These are phyloP conservation scores for Desmophyllum pertusum DNA, from an alignment of 92 coral and sea anemone species.

Conservation along the genomic window DNA sequence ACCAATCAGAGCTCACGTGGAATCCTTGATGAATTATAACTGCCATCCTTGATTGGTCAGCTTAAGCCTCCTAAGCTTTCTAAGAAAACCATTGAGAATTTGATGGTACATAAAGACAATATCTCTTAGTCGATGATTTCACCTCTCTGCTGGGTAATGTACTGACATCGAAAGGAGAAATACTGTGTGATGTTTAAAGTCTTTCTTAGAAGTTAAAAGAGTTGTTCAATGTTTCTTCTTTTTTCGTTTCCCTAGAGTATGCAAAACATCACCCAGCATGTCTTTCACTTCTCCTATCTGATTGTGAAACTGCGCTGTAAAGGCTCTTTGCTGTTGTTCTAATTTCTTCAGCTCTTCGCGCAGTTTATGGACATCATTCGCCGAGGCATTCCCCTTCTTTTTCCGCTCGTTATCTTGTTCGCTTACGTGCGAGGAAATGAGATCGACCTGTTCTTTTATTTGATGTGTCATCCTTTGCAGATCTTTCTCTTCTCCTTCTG, in stretches of 20 bases:
- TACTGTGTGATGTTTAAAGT: neutral
- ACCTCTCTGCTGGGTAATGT: too few species aligned
- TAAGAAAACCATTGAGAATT: neutral
- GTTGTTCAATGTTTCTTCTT: slow-evolving; percentile 26
- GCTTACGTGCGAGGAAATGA: slow-evolving; percentile 52
- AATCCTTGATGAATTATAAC: neutral
- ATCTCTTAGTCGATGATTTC: too few species aligned
- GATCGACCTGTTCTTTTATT: slow-evolving; percentile 83
- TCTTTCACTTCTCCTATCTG: slow-evolving; percentile 81
- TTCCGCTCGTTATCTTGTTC: slow-evolving; percentile 42
- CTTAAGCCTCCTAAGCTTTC: neutral
- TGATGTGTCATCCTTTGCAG: slow-evolving; percentile 91
- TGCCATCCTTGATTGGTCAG: neutral
- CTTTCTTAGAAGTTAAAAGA: neutral
- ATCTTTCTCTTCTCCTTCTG: slow-evolving; percentile 81
- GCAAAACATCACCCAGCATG: slow-evolving; percentile 59
- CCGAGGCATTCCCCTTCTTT: slow-evolving; percentile 34
- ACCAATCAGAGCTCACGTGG: neutral
- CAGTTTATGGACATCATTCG: slow-evolving; percentile 51
- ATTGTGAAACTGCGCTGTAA: slow-evolving; percentile 74
- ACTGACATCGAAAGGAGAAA: too few species aligned
- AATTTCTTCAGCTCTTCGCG: slow-evolving; percentile 60
- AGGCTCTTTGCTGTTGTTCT: slow-evolving; percentile 73
- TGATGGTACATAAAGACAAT: too few species aligned
- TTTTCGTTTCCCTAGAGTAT: slow-evolving; percentile 39